Evolutionary conservation across 2,888 invertebrate species (phyloP).

Genomic region (Xylota segnis): DNA sequence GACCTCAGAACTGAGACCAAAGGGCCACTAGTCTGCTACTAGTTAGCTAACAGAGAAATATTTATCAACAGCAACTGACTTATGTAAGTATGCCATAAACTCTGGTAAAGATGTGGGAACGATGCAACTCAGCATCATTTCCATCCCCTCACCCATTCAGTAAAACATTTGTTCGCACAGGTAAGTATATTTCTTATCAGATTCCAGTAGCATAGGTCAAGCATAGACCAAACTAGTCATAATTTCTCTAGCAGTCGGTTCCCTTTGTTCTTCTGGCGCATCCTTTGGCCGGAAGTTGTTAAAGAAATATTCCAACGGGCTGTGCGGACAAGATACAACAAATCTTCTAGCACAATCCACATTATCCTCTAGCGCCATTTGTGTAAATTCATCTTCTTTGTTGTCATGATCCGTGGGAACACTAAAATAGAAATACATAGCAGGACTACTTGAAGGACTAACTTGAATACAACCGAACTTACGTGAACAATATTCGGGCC

Average conservation of each 20-base stretch:
- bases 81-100: no score
- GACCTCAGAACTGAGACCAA: no score
- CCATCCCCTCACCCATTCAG: background rate
- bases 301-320: slow-evolving; percentile 54
- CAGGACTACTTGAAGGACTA: background rate
- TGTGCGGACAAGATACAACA: slow-evolving; percentile 64
- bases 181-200: background rate
- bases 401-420: slow-evolving; percentile 62
- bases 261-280: background rate
- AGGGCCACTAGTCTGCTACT: no score
- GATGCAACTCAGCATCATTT: no score
- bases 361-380: slow-evolving; percentile 61
- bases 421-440: slow-evolving; percentile 6
- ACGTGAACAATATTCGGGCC: slow-evolving; percentile 66
- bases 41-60: no score
- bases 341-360: slow-evolving; percentile 61
- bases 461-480: background rate
- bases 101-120: no score
- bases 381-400: slow-evolving; percentile 54
- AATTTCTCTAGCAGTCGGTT: slow-evolving; percentile 27
- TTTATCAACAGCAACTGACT: no score
- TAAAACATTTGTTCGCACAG: background rate
- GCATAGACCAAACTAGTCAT: slow-evolving; percentile 41
- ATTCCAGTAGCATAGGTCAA: slow-evolving; percentile 12
- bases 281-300: slow-evolving; percentile 40